Percentiles rank a stretch among this genome's conserved stretches.
Evolutionary conservation across 2,113 vertebrate species (phyloP).

Genomic region (Phalacrocorax aristotelis): DNA sequence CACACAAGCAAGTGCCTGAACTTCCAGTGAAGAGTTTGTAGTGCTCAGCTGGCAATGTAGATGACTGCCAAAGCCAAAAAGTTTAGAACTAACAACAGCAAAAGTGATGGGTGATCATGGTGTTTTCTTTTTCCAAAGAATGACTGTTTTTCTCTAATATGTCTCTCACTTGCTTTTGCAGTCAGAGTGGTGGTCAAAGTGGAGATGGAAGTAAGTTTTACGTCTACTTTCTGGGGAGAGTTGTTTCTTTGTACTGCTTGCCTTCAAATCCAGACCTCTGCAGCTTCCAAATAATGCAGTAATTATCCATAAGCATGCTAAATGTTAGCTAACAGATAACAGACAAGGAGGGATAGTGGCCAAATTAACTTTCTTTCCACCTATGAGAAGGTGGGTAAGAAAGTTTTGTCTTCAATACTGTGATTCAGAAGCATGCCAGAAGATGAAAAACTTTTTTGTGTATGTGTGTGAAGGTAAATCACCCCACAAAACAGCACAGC

Average conservation of each 20-base stretch:
- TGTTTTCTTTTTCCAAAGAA: neutral
- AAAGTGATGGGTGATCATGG: neutral
- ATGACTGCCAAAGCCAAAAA: neutral
- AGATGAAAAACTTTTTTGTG: neutral
- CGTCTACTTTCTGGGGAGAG: neutral
- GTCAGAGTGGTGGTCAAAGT: slow-evolving; percentile 53
- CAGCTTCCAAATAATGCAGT: neutral
- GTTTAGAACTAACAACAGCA: neutral
- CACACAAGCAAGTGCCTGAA: neutral
- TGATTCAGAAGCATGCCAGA: neutral
- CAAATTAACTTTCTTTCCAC: neutral
- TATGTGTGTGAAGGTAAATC: neutral
- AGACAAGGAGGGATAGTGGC: neutral
- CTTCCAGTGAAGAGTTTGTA: neutral
- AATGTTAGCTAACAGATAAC: neutral
- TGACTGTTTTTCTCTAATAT: neutral
- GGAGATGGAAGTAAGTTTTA: slow-evolving; percentile 76
- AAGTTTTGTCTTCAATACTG: neutral
- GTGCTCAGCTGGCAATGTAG: neutral
- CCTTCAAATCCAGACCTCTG: neutral
- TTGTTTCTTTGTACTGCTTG: neutral
- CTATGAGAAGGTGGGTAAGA: neutral
- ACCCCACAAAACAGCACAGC: neutral
- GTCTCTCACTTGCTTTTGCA: slow-evolving; percentile 49
- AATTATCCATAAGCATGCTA: neutral